Conservation (phyloP, 2,888 invertebrate genomes). For the Athalia cordata region DNA sequence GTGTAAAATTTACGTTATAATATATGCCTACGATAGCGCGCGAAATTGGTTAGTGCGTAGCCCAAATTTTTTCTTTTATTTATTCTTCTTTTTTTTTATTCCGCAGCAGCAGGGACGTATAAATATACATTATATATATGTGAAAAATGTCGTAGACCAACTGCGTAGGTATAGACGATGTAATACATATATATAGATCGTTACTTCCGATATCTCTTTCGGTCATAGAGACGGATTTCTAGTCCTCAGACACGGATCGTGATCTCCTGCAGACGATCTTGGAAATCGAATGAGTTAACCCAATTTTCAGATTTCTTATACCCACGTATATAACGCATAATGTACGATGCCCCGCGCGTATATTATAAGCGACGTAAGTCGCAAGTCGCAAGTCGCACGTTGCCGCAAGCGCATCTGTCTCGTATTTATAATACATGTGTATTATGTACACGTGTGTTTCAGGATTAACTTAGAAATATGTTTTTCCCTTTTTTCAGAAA, state of each 20-base stretch:
- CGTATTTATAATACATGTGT: too few relatives aligned
- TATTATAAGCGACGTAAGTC: neutral
- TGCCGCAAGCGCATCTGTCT: neutral
- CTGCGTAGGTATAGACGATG: neutral
- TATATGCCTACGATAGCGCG: too few relatives aligned
- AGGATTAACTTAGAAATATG: too few relatives aligned
- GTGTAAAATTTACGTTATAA: too few relatives aligned
- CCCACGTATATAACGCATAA: slow-evolving; percentile 2
- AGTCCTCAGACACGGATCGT: slow-evolving; percentile 20
- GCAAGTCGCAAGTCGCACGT: neutral
- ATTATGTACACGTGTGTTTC: too few relatives aligned
- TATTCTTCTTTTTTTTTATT: too few relatives aligned
- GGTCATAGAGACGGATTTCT: slow-evolving; percentile 35
- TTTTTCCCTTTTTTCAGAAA: too few relatives aligned
- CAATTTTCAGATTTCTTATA: slow-evolving; percentile 49
- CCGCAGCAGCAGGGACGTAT: too few relatives aligned
- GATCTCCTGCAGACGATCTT: slow-evolving; percentile 44
- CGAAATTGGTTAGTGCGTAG: too few relatives aligned
- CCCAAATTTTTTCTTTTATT: too few relatives aligned
- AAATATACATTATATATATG: too few relatives aligned
- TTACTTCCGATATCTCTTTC: neutral
- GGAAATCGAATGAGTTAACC: slow-evolving; percentile 48
- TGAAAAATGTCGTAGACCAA: too few relatives aligned
- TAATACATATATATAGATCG: slow-evolving; percentile 1
- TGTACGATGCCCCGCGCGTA: neutral